Percentiles rank a stretch among this genome's conserved stretches.
These are phyloP conservation scores for Microplitis manilae DNA, from an alignment of 2,888 invertebrate genomes.

Conservation along the genomic window DNA sequence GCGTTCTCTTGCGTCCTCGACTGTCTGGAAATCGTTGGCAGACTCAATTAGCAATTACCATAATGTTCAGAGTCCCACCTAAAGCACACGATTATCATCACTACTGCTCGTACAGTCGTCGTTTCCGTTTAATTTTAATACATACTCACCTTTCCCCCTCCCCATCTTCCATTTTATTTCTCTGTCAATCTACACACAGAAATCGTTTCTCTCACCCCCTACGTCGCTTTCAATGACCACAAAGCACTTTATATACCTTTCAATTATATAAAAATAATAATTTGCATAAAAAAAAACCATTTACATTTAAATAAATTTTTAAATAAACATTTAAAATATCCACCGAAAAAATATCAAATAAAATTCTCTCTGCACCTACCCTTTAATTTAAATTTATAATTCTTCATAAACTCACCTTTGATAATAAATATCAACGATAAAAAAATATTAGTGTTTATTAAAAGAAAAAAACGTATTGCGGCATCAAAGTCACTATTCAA, in stretches of 20 bases:
- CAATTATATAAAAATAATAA: background rate
- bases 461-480: background rate
- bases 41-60: slow-evolving; percentile 33
- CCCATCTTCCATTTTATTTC: background rate
- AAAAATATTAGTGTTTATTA: background rate
- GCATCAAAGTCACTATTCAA: background rate
- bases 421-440: background rate
- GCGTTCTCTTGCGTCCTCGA: background rate
- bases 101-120: background rate
- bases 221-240: background rate
- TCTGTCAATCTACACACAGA: background rate
- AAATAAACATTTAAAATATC: background rate
- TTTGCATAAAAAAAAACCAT: background rate
- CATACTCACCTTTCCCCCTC: background rate
- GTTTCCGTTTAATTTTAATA: slow-evolving; percentile 8
- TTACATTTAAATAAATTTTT: background rate
- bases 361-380: too few relatives aligned
- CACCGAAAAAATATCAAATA: background rate
- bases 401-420: background rate
- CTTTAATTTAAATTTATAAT: too few relatives aligned
- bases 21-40: slow-evolving; percentile 18
- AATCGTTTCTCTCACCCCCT: too few relatives aligned
- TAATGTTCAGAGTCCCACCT: slow-evolving; percentile 24
- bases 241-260: background rate
- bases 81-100: slow-evolving; percentile 15